Conservation (phyloP, 2,888 invertebrate species). For the Calameuta idolon region DNA sequence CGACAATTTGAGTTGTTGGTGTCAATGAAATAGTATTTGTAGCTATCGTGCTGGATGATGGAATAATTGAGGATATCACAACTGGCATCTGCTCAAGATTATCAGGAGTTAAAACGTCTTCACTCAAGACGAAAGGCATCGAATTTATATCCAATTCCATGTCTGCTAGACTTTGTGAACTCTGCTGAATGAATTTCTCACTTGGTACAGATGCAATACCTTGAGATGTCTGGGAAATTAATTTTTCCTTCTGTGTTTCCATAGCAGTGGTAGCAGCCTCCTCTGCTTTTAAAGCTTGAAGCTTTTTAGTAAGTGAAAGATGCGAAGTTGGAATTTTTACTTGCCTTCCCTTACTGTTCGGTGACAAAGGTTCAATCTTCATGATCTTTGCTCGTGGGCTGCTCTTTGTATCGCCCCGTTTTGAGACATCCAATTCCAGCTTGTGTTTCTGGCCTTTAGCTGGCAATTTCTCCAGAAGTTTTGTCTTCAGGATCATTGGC, state of each 20-base stretch:
- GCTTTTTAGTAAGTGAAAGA: slow-evolving; percentile 46
- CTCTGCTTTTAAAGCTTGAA: slow-evolving; percentile 51
- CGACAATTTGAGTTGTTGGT: slow-evolving; percentile 43
- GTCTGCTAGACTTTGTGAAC: slow-evolving; percentile 54
- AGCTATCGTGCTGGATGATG: slow-evolving; percentile 28
- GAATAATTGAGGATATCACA: slow-evolving; percentile 65
- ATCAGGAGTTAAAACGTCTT: slow-evolving; percentile 77
- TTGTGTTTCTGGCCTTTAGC: slow-evolving; percentile 56
- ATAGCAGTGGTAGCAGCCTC: slow-evolving; percentile 41
- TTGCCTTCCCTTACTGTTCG: slow-evolving; percentile 41
- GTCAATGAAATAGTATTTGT: slow-evolving; percentile 33
- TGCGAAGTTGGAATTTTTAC: slow-evolving; percentile 34
- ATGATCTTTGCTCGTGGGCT: slow-evolving; percentile 51
- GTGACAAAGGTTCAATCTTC: slow-evolving; percentile 49
- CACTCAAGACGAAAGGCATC: slow-evolving; percentile 81
- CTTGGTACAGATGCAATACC: slow-evolving; percentile 29
- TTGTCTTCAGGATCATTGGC: slow-evolving; percentile 60
- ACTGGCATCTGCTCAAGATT: slow-evolving; percentile 78
- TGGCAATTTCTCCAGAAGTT: slow-evolving; percentile 53
- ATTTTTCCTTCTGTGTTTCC: slow-evolving; percentile 37
- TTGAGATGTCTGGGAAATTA: slow-evolving; percentile 32
- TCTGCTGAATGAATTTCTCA: slow-evolving; percentile 57
- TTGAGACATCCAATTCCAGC: slow-evolving; percentile 45
- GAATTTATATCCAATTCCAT: slow-evolving; percentile 78
- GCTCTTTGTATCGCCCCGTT: slow-evolving; percentile 35